phyloP scores from a whole-genome alignment of 2,888 invertebrate genomes.

The Ptychoptera contaminata region DNA sequence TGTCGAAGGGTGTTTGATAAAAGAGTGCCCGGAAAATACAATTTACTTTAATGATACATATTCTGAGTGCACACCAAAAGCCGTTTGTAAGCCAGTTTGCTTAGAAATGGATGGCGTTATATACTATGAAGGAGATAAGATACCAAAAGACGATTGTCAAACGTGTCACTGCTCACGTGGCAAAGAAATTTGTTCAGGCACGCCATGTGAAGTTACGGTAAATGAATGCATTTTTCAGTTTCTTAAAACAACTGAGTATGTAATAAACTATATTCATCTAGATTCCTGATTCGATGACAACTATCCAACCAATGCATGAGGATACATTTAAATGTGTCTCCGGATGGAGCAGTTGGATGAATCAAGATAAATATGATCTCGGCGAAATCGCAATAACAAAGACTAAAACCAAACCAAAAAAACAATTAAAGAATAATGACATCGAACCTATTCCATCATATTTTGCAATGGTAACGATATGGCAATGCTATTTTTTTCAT shows the following conservation, averaged over 20 bases:
- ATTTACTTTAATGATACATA: conserved; percentile 55
- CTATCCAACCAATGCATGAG: conserved; percentile 15
- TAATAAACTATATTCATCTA: no score
- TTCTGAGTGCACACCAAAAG: conserved; percentile 56
- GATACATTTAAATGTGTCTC: conserved; percentile 35
- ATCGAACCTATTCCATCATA: conserved; percentile 39
- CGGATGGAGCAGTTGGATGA: conserved; percentile 74
- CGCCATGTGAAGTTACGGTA: conserved; percentile 36
- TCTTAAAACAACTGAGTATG: no score
- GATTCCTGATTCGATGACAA: conserved; percentile 1
- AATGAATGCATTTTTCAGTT: neutral
- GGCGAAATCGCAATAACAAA: conserved; percentile 12
- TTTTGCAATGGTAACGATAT: conserved; percentile 35
- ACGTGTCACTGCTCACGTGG: conserved; percentile 61
- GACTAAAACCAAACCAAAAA: conserved; percentile 16
- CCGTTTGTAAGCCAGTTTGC: conserved; percentile 55
- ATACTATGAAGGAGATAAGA: conserved; percentile 61
- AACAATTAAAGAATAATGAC: conserved; percentile 31
- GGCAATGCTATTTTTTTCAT: conserved; percentile 6
- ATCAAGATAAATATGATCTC: conserved; percentile 27
- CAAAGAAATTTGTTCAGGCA: conserved; percentile 51
- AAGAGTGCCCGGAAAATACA: conserved; percentile 54
- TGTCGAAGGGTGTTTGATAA: conserved; percentile 68
- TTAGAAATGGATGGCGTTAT: conserved; percentile 47
- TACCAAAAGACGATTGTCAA: conserved; percentile 63